phyloP scores from a whole-genome alignment of 2,797 vertebrate species.

The Melanotaenia nigrans region DNA sequence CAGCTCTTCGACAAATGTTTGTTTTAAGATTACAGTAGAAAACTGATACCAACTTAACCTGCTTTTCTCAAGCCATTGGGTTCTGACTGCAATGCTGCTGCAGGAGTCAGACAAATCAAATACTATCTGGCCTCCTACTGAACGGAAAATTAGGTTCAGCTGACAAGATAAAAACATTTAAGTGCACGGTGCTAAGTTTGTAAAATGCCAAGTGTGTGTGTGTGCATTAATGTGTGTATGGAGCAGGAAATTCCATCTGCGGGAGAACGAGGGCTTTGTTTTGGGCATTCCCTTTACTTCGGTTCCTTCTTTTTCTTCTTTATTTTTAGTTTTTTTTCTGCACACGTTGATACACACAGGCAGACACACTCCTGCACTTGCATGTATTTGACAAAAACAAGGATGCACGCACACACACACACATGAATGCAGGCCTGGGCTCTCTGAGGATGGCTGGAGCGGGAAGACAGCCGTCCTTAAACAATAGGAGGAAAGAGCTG shows the following conservation, averaged over 20 bases:
- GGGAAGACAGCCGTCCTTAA: constrained; percentile 64
- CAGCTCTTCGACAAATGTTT: not conserved
- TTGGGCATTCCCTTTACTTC: constrained; percentile 58
- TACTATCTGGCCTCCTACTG: constrained; percentile 41
- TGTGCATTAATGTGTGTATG: constrained; percentile 21
- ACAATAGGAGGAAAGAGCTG: constrained; percentile 82
- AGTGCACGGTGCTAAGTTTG: constrained; percentile 48
- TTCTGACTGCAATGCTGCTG: constrained; percentile 1
- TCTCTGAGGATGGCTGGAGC: constrained; percentile 57
- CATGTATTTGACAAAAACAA: constrained; percentile 29
- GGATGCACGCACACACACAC: constrained; percentile 23
- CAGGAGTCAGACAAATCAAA: constrained; percentile 45
- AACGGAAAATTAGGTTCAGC: constrained; percentile 63
- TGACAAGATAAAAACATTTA: constrained; percentile 73
- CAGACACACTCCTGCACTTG: constrained; percentile 18
- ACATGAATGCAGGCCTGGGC: constrained; percentile 34
- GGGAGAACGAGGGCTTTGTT: constrained; percentile 73
- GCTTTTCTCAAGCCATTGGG: not conserved
- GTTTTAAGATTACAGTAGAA: not conserved
- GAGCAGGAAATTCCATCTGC: constrained; percentile 71
- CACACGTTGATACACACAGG: constrained; percentile 45
- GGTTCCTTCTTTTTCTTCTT: constrained; percentile 30
- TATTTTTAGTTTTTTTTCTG: constrained; percentile 6
- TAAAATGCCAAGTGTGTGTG: constrained; percentile 32
- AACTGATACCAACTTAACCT: not conserved